Conservation (phyloP, 64 coral and sea anemone genomes). For the Anthopleura sola region DNA sequence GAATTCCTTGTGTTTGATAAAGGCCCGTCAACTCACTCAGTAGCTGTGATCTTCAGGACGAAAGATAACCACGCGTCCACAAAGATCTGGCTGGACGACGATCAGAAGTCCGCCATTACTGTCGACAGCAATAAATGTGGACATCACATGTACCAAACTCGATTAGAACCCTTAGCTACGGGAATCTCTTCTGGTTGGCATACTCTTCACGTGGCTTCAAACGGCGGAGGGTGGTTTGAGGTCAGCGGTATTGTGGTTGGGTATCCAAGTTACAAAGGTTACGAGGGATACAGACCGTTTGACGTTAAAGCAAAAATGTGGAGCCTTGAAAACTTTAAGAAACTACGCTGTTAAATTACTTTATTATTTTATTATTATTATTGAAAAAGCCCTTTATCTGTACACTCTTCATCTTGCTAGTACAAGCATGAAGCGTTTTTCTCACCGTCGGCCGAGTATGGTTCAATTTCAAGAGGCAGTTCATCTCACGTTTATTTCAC, state of each 20-base stretch:
- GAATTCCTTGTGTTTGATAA: not conserved
- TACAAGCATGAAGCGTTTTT: no score
- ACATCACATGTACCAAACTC: conserved; percentile 16
- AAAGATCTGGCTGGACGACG: conserved; percentile 16
- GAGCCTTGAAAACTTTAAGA: not conserved
- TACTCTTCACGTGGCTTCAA: not conserved
- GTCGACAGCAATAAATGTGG: conserved; percentile 12
- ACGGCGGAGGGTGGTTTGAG: not conserved
- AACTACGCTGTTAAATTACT: not conserved
- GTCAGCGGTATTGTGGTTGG: conserved; percentile 31
- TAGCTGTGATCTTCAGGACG: conserved; percentile 8
- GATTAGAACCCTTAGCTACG: conserved; percentile 14
- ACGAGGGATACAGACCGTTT: conserved; percentile 30
- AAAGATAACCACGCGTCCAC: conserved; percentile 8
- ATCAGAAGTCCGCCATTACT: not conserved
- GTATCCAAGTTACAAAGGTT: conserved; percentile 30
- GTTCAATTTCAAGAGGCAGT: no score
- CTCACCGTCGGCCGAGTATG: no score
- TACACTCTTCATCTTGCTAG: not conserved
- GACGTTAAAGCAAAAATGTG: conserved; percentile 20
- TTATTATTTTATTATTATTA: no score
- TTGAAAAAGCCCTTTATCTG: no score
- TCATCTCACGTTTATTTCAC: no score
- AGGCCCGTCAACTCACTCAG: not conserved
- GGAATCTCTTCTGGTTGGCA: conserved; percentile 7